phyloP scores from a whole-genome alignment of 2,888 invertebrate species.

The Dendrolimus pini region DNA sequence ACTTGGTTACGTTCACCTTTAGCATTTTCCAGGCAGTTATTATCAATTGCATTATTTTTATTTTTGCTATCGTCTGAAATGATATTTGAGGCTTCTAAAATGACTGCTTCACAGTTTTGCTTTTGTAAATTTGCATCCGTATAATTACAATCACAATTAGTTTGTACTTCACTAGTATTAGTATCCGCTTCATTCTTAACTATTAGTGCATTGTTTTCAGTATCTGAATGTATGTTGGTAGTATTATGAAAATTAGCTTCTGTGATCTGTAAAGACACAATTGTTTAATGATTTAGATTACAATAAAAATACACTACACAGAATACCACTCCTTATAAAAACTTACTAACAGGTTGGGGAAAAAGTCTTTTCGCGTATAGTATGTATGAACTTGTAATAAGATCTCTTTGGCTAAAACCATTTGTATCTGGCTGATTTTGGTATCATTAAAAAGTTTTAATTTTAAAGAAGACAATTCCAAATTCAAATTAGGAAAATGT shows the following conservation, averaged over 20 bases:
- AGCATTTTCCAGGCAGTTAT: slow-evolving; percentile 2
- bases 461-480: too few species aligned
- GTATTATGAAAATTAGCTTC: slow-evolving; percentile 30
- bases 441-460: too few species aligned
- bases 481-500: too few species aligned
- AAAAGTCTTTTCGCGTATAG: too few species aligned
- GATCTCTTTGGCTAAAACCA: too few species aligned
- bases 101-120: slow-evolving; percentile 4
- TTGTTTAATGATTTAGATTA: too few species aligned
- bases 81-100: background rate
- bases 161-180: slow-evolving; percentile 10
- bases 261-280: slow-evolving; percentile 42
- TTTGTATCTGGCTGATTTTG: too few species aligned
- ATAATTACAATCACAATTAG: slow-evolving; percentile 13
- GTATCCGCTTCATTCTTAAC: slow-evolving; percentile 9
- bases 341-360: too few species aligned
- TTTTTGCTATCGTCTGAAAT: background rate
- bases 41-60: slow-evolving; percentile 1
- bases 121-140: slow-evolving; percentile 7
- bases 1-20: slow-evolving; percentile 1
- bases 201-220: slow-evolving; percentile 4
- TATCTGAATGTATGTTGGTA: slow-evolving; percentile 10
- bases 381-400: too few species aligned
- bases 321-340: too few species aligned
- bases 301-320: too few species aligned